Base-by-base conservation (phyloP, 1,140 invertebrate genomes). In the Bombus picipes region DNA sequence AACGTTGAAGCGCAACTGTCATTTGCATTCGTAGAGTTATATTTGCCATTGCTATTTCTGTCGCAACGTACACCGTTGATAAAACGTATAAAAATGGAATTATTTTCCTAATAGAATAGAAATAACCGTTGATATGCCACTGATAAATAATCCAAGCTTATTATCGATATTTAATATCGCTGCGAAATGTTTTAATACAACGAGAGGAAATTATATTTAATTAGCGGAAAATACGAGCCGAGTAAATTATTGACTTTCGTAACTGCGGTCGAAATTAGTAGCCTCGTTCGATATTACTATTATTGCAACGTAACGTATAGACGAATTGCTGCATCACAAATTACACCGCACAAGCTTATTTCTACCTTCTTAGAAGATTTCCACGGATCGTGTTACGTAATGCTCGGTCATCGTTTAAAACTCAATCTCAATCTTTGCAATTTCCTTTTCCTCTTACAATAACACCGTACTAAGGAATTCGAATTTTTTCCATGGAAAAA, bases 291-390 rank as follows among this genome's bases (percentile, higher is more conserved):
- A 66, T 62, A 62, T 82, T 65, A 74, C 80, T 75, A 22, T 83
- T 75, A 83, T 83, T 66, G 57, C 81, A 53, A 39, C 25, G 39
- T 39, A 37, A 5, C 28, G 72, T 53, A 76, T 66, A 76, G 32
- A 22, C n/a, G 59, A 34, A 13, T 37, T 68, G 59, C 81, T 22
- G 71, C 72, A 66, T 75, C 72, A 25, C 39, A 47, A 74, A 66
- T 74, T 47, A 74, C 65, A 77, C 43, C 53, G 53, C 41, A 6
- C 81, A 22, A 22, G 62, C 43, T 83, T 81, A 73, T 62, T 65
- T 65, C 71, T 53, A 75, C 71, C 81, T 65, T 74, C 80, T 68
- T 66, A 62, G 41, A 32, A 82, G 70, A 82, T 74, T 82, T 82
- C 53, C 59, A 10, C 15, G 13, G 74, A 77, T 77, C 65, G 43